phyloP scores from a whole-genome alignment of 2,113 vertebrate genomes.

The human (Homo sapiens) region DNA sequence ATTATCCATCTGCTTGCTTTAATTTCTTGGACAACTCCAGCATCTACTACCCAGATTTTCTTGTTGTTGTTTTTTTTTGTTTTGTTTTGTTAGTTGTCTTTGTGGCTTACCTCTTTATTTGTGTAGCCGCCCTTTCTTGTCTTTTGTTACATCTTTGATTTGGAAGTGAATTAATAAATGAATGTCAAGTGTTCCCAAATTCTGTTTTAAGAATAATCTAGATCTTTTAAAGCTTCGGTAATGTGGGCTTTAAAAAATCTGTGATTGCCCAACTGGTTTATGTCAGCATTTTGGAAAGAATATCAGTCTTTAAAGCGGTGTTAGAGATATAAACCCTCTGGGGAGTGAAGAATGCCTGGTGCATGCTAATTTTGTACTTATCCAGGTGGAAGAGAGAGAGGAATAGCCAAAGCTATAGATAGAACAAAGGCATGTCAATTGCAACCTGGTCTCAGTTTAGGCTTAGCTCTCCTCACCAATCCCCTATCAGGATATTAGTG shows the following conservation, averaged over 20 bases:
- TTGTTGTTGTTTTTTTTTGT: neutral
- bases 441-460: conserved; percentile 68
- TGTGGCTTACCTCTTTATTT: conserved; percentile 14
- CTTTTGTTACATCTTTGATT: conserved; percentile 26
- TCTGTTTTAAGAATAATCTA: conserved; percentile 57
- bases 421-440: conserved; percentile 71
- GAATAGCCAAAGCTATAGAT: conserved; percentile 70
- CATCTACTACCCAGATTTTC: neutral
- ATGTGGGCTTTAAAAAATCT: conserved; percentile 58
- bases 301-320: conserved; percentile 62
- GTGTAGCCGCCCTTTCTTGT: neutral
- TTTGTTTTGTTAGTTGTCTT: neutral
- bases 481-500: neutral
- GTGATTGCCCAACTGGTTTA: conserved; percentile 72
- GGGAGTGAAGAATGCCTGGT: conserved; percentile 59
- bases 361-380: conserved; percentile 75
- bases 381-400: conserved; percentile 63
- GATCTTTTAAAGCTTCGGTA: conserved; percentile 58
- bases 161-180: conserved; percentile 51
- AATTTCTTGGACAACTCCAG: neutral
- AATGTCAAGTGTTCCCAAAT: conserved; percentile 36
- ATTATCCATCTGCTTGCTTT: neutral
- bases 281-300: conserved; percentile 75
- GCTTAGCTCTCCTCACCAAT: conserved; percentile 39
- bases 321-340: conserved; percentile 67